Conservation (phyloP, 2,113 vertebrate genomes). For the Sander vitreus region DNA sequence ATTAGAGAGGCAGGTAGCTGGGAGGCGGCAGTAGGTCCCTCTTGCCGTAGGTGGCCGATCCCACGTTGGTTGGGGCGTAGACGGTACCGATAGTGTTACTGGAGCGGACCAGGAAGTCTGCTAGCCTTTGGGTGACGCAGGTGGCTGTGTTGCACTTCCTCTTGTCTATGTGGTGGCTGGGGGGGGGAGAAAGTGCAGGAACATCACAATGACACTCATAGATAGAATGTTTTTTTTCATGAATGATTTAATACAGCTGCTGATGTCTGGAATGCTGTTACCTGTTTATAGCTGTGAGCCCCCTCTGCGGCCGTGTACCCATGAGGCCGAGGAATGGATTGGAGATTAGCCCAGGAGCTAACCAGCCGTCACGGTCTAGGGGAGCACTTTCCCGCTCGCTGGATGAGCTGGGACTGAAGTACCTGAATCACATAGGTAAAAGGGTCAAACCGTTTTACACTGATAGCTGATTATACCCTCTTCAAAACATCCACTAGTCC, state of each 20-base stretch:
- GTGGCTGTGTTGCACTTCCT: slow-evolving; percentile 91
- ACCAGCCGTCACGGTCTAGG: slow-evolving; percentile 79
- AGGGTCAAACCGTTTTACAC: slow-evolving; percentile 45
- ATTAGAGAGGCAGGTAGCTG: slow-evolving; percentile 81
- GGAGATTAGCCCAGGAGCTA: slow-evolving; percentile 73
- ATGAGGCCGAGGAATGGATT: slow-evolving; percentile 77
- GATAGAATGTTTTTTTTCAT: background rate
- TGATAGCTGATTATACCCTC: slow-evolving; percentile 55
- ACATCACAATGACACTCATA: background rate
- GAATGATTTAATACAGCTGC: background rate
- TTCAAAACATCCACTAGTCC: slow-evolving; percentile 40
- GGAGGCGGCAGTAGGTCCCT: slow-evolving; percentile 78
- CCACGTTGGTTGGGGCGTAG: slow-evolving; percentile 89
- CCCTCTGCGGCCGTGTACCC: slow-evolving; percentile 69
- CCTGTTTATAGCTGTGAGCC: slow-evolving; percentile 79
- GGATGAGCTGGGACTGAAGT: slow-evolving; percentile 75
- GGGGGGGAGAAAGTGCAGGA: background rate
- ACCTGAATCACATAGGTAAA: slow-evolving; percentile 76
- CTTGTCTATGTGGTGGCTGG: slow-evolving; percentile 88
- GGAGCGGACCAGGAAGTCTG: slow-evolving; percentile 90
- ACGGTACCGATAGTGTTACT: slow-evolving; percentile 86
- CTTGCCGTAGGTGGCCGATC: slow-evolving; percentile 90
- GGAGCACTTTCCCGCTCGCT: slow-evolving; percentile 72
- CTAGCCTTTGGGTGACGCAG: slow-evolving; percentile 91
- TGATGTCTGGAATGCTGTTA: slow-evolving; percentile 52